phyloP scores from a whole-genome alignment of 2,113 vertebrate genomes.

The Solea solea region DNA sequence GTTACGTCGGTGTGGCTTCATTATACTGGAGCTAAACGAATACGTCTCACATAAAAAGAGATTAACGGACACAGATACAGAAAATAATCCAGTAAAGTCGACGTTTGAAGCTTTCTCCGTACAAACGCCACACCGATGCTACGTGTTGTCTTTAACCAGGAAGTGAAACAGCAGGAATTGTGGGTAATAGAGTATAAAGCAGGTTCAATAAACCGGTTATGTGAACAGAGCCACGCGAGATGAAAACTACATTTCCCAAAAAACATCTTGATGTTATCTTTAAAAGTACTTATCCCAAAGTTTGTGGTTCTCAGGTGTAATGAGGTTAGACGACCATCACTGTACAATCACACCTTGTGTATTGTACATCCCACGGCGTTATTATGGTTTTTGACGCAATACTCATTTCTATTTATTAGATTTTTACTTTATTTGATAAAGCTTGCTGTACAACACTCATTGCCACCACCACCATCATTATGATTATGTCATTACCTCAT shows the following conservation, averaged over 20 bases:
- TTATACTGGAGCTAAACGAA: background rate
- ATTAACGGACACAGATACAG: background rate
- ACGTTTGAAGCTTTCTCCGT: background rate
- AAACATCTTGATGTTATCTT: background rate
- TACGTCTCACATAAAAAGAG: rapidly evolving
- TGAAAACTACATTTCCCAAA: background rate
- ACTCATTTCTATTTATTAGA: no score
- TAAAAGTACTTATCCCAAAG: background rate
- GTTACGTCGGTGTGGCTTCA: background rate
- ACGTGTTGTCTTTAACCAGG: slow-evolving; percentile 12
- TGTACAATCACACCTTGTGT: no score
- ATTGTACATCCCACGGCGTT: no score
- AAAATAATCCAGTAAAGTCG: background rate
- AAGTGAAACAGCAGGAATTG: background rate
- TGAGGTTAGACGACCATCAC: background rate
- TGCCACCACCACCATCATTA: no score
- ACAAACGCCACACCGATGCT: background rate
- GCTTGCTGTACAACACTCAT: no score
- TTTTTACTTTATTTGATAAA: no score
- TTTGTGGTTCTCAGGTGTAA: background rate
- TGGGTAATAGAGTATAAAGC: slow-evolving; percentile 50
- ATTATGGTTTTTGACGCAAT: no score
- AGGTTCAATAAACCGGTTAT: background rate
- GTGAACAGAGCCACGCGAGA: background rate
- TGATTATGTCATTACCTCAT: no score